Conservation (phyloP, 2,797 vertebrate genomes). For the Manis pentadactyla region DNA sequence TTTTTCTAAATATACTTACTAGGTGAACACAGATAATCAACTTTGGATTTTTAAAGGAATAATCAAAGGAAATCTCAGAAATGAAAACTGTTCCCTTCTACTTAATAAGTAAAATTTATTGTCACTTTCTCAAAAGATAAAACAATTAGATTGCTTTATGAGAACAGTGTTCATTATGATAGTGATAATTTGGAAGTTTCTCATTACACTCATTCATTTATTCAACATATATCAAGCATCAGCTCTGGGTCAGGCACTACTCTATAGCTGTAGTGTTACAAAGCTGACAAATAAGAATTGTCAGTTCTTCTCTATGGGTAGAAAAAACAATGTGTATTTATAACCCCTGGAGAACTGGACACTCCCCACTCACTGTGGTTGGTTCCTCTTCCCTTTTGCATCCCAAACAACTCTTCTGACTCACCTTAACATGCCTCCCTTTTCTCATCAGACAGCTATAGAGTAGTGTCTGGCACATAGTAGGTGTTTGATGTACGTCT, state of each 20-base stretch:
- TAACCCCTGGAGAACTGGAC: background rate
- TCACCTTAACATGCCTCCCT: background rate
- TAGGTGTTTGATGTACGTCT: background rate
- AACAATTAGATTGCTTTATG: background rate
- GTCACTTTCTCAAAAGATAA: slow-evolving; percentile 38
- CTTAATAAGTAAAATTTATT: background rate
- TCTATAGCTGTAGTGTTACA: too few species aligned
- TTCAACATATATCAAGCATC: too few species aligned
- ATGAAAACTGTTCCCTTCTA: background rate
- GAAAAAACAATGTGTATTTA: background rate
- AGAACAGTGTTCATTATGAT: too few species aligned
- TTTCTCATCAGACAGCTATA: background rate
- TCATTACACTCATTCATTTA: too few species aligned
- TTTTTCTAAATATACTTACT: background rate
- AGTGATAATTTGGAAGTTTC: too few species aligned
- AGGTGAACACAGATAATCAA: background rate
- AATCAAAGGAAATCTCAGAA: background rate
- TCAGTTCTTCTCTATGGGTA: background rate
- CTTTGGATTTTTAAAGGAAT: background rate
- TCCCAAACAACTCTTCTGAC: background rate
- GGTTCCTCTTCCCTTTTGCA: background rate
- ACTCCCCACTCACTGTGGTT: background rate
- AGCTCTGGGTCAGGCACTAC: too few species aligned
- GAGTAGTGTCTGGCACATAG: background rate
- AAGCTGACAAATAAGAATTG: background rate